Evolutionary conservation across 2,888 invertebrate species (phyloP).

Genomic region (Caenorhabditis afra): DNA sequence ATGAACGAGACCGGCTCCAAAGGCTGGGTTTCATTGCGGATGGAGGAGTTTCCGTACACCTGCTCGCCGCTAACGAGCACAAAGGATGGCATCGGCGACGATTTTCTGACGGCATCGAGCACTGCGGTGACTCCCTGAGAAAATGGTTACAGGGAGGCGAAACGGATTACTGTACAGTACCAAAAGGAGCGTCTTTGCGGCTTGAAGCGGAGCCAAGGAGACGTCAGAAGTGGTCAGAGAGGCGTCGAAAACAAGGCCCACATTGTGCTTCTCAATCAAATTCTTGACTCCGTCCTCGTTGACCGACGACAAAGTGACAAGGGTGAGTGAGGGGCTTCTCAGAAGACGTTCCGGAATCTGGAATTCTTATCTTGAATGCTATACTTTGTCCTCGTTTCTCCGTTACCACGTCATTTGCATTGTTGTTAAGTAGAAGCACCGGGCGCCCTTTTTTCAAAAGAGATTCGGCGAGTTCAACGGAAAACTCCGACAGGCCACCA

Average conservation of each 20-base stretch:
- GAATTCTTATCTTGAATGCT: conserved; percentile 2
- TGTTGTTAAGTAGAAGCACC: conserved; percentile 36
- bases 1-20: conserved; percentile 53
- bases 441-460: conserved; percentile 13
- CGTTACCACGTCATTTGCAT: conserved; percentile 12
- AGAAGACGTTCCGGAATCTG: conserved; percentile 20
- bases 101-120: conserved; percentile 48
- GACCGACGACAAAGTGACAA: conserved; percentile 23
- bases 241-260: conserved; percentile 40
- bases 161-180: conserved; percentile 9
- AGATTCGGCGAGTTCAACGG: conserved; percentile 22
- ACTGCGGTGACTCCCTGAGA: conserved; percentile 57
- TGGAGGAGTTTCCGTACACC: conserved; percentile 53
- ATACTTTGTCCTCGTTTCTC: neutral
- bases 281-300: conserved; percentile 36
- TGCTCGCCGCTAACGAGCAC: conserved; percentile 44
- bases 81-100: conserved; percentile 3
- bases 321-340: neutral
- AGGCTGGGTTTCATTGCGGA: conserved; percentile 47
- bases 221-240: conserved; percentile 29
- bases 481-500: conserved; percentile 49
- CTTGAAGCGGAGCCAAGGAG: conserved; percentile 20
- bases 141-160: neutral
- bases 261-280: conserved; percentile 4
- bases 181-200: conserved; percentile 32